Evolutionary conservation across 2,888 invertebrate species (phyloP).

Genomic region (Synanthedon vespiformis): DNA sequence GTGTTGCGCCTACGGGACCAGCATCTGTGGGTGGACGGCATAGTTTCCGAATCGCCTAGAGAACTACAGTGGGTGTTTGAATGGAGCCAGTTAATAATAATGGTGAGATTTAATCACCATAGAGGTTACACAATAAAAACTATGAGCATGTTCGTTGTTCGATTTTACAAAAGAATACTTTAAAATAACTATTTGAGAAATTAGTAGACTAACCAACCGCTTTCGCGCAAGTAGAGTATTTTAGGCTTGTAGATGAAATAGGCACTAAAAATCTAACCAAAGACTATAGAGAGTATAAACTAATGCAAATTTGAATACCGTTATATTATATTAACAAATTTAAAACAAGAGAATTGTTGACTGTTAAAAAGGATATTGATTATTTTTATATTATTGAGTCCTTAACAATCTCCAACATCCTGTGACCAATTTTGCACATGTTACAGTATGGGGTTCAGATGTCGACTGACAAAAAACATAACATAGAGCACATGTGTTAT

Average conservation of each 20-base stretch:
- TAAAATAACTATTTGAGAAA: slow-evolving; percentile 28
- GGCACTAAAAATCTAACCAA: slow-evolving; percentile 46
- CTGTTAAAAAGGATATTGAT: too few species aligned
- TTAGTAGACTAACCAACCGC: slow-evolving; percentile 23
- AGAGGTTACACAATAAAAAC: slow-evolving; percentile 63
- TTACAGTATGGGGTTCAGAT: slow-evolving; percentile 40
- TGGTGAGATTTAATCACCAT: slow-evolving; percentile 70
- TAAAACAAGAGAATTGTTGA: too few species aligned
- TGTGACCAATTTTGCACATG: slow-evolving; percentile 54
- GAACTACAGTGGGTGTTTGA: slow-evolving; percentile 67
- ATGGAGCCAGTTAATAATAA: slow-evolving; percentile 71
- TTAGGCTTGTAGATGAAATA: slow-evolving; percentile 35
- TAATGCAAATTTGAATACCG: too few species aligned
- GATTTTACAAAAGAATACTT: slow-evolving; percentile 41
- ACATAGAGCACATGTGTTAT: slow-evolving; percentile 37
- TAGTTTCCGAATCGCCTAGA: slow-evolving; percentile 61
- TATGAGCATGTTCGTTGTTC: slow-evolving; percentile 57
- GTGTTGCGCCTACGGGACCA: slow-evolving; percentile 68
- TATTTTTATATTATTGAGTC: slow-evolving; percentile 17
- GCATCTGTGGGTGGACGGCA: slow-evolving; percentile 67
- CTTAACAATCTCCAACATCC: slow-evolving; percentile 33
- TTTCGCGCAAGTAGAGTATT: slow-evolving; percentile 19
- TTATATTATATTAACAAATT: too few species aligned
- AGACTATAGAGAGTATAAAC: not conserved
- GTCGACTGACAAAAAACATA: slow-evolving; percentile 57